A percentile compares a stretch with the other conserved stretches of the same genome.
These are phyloP conservation scores for Mythimna impura DNA, from an alignment of 2,888 invertebrate genomes.

Conservation along the genomic window DNA sequence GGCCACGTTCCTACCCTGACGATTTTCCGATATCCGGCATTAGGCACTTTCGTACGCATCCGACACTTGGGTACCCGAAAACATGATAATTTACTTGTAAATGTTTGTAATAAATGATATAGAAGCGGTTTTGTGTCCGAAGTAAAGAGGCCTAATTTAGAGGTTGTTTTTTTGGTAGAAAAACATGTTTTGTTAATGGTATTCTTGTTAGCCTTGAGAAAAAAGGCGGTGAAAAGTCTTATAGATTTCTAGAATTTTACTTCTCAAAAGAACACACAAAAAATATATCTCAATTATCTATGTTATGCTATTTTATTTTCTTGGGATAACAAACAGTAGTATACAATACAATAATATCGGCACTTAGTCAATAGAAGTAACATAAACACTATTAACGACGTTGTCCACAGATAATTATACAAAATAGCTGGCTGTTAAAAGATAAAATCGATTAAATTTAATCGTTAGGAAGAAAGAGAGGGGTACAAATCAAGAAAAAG, in stretches of 20 bases:
- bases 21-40: constrained; percentile 70
- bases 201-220: background rate
- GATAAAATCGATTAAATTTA: no score
- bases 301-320: no score
- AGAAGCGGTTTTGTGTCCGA: constrained; percentile 3
- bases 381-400: no score
- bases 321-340: no score
- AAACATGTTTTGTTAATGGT: background rate
- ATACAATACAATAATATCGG: no score
- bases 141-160: constrained; percentile 2
- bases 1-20: constrained; percentile 59
- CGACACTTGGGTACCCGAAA: constrained; percentile 48
- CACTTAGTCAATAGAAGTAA: no score
- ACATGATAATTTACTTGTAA: constrained; percentile 58
- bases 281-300: no score
- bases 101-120: constrained; percentile 45
- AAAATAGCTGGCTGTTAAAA: no score
- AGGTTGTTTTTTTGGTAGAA: constrained; percentile 7
- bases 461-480: no score
- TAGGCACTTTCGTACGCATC: constrained; percentile 53
- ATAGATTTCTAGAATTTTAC: background rate
- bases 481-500: no score
- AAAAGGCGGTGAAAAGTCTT: background rate
- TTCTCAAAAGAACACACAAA: background rate
- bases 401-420: no score